phyloP scores from a whole-genome alignment of 2,888 invertebrate genomes.

The Athalia circularis region DNA sequence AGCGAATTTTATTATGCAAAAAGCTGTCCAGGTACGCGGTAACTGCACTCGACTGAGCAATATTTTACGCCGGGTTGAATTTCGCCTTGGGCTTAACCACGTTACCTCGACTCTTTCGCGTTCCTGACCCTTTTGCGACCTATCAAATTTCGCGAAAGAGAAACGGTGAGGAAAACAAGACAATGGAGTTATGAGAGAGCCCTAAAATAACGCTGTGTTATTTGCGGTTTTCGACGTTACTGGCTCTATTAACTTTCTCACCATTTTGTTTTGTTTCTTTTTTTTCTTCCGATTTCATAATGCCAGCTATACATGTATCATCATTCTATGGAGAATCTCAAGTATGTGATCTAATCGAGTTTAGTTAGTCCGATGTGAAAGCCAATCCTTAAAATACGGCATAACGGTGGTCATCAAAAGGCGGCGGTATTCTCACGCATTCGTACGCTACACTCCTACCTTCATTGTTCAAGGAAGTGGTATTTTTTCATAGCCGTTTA shows the following conservation, averaged over 20 bases:
- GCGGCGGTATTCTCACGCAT: constrained; percentile 6
- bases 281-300: background rate
- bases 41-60: constrained; percentile 33
- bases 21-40: constrained; percentile 4
- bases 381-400: no score
- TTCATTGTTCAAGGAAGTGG: constrained; percentile 9
- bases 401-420: no score
- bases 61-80: constrained; percentile 37
- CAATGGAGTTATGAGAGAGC: background rate
- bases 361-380: no score
- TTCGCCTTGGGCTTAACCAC: constrained; percentile 36
- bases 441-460: background rate
- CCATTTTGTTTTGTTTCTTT: background rate
- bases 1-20: constrained; percentile 34
- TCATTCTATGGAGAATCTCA: no score
- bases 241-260: constrained; percentile 11
- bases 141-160: constrained; percentile 38
- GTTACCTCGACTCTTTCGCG: constrained; percentile 29
- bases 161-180: background rate
- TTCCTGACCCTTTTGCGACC: constrained; percentile 35
- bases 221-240: constrained; percentile 37
- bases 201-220: constrained; percentile 7
- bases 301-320: no score
- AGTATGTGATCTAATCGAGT: background rate
- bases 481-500: constrained; percentile 10